These are phyloP conservation scores for Caenorhabditis becei DNA, from an alignment of 2,888 invertebrate genomes.

Conservation along the genomic window DNA sequence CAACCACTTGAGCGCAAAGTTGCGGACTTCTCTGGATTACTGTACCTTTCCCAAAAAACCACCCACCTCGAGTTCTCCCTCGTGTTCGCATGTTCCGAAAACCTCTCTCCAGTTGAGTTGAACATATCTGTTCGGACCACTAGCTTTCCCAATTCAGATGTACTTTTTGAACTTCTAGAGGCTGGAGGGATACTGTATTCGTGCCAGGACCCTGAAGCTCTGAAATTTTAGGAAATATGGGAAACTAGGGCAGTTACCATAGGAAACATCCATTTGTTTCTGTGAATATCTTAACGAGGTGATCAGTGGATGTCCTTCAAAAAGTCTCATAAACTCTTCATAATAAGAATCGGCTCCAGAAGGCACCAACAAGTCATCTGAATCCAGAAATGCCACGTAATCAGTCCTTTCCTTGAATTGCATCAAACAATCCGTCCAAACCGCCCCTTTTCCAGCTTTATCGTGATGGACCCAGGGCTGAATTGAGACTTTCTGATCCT, in stretches of 20 bases:
- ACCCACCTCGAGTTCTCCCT: conserved; percentile 4
- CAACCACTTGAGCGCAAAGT: too few relatives aligned
- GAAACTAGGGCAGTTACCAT: not conserved
- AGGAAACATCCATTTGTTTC: too few relatives aligned
- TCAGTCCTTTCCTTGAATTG: conserved; percentile 35
- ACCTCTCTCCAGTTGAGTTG: not conserved
- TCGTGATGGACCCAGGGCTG: conserved; percentile 26
- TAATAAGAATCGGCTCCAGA: conserved; percentile 7
- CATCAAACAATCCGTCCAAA: conserved; percentile 28
- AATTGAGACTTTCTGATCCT: too few relatives aligned
- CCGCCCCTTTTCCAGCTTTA: conserved; percentile 9
- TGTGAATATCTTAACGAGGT: not conserved
- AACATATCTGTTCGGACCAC: conserved; percentile 8
- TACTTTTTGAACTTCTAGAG: not conserved
- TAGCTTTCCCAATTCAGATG: not conserved
- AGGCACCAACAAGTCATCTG: conserved; percentile 36
- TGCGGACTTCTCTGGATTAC: too few relatives aligned
- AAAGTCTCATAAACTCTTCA: conserved; percentile 14
- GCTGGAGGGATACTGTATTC: not conserved
- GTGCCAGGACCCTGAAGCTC: too few relatives aligned
- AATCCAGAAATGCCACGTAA: conserved; percentile 34
- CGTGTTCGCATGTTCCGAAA: conserved; percentile 1
- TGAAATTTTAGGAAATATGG: too few relatives aligned
- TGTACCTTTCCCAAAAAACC: not conserved
- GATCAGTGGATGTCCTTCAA: not conserved